A percentile compares a stretch with the other conserved stretches of the same genome.
phyloP scores from a whole-genome alignment of 1,140 invertebrate species.

The Hycleus phaleratus region DNA sequence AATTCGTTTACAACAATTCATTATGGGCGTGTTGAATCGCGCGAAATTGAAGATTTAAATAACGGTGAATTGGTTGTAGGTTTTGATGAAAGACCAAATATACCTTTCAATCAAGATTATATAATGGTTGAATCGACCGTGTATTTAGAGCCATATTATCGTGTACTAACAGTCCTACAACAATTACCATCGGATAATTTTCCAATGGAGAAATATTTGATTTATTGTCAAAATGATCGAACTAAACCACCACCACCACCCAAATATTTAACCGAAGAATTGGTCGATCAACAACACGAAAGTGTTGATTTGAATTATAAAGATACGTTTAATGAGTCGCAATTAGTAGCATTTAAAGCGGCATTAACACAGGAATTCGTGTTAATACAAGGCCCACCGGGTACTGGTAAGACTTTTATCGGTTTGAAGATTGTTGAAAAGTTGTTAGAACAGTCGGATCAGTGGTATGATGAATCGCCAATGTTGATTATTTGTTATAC shows the following conservation, averaged over 20 bases:
- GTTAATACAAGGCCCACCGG: conserved; percentile 74
- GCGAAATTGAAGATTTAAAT: conserved; percentile 43
- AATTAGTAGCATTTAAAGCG: conserved; percentile 50
- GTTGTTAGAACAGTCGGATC: conserved; percentile 46
- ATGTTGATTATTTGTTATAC: conserved; percentile 78
- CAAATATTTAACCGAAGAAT: background rate
- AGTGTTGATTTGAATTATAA: conserved; percentile 3
- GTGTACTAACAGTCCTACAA: conserved; percentile 53
- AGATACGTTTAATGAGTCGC: conserved; percentile 47
- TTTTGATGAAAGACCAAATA: conserved; percentile 36
- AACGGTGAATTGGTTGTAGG: conserved; percentile 47
- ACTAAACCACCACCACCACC: conserved; percentile 14
- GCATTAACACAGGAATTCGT: conserved; percentile 56
- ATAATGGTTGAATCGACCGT: conserved; percentile 59
- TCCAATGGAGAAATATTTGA: conserved; percentile 53
- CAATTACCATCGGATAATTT: conserved; percentile 46
- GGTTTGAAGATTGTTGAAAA: conserved; percentile 57
- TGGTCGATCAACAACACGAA: too few species aligned
- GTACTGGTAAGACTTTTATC: conserved; percentile 72
- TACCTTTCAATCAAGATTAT: conserved; percentile 39
- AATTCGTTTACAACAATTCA: conserved; percentile 60
- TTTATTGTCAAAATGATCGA: conserved; percentile 37
- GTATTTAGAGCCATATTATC: conserved; percentile 62
- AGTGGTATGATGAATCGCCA: conserved; percentile 39
- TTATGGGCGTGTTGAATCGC: conserved; percentile 56